These are phyloP conservation scores for Macropis europaea DNA, from an alignment of 2,888 invertebrate species.

Conservation along the genomic window DNA sequence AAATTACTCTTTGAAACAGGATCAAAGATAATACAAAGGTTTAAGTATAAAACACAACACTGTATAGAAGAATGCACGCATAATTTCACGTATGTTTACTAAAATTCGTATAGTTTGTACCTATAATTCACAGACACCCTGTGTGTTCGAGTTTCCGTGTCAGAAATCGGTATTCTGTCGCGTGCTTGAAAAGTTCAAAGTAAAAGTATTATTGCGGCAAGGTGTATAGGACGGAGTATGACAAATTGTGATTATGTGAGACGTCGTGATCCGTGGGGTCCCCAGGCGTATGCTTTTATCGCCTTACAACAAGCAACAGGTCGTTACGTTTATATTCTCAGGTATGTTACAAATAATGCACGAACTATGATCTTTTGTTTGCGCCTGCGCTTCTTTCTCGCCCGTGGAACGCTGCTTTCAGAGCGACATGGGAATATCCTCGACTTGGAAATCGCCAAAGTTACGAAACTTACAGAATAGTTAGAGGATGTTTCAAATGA, in stretches of 20 bases:
- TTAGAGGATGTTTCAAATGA: no score
- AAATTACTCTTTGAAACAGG: no score
- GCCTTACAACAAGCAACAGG: constrained; percentile 53
- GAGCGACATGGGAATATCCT: no score
- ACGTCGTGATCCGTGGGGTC: constrained; percentile 2
- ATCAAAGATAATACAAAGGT: no score
- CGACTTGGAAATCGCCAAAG: no score
- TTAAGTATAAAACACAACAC: no score
- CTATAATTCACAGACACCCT: no score
- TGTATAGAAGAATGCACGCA: no score
- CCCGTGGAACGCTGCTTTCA: no score
- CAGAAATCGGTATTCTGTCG: not conserved
- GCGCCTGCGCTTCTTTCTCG: not conserved
- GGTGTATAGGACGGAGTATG: constrained; percentile 2
- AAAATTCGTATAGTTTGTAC: no score
- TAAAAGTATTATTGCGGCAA: not conserved
- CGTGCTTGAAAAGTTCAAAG: not conserved
- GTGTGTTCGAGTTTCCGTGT: not conserved
- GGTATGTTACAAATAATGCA: constrained; percentile 47
- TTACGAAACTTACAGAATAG: no score
- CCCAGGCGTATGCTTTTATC: constrained; percentile 34
- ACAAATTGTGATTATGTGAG: constrained; percentile 1
- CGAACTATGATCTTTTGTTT: constrained; percentile 15
- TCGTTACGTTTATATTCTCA: constrained; percentile 31
- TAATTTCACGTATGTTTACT: no score